Conservation (phyloP, 2,113 vertebrate species). For the Phrynosoma platyrhinos region DNA sequence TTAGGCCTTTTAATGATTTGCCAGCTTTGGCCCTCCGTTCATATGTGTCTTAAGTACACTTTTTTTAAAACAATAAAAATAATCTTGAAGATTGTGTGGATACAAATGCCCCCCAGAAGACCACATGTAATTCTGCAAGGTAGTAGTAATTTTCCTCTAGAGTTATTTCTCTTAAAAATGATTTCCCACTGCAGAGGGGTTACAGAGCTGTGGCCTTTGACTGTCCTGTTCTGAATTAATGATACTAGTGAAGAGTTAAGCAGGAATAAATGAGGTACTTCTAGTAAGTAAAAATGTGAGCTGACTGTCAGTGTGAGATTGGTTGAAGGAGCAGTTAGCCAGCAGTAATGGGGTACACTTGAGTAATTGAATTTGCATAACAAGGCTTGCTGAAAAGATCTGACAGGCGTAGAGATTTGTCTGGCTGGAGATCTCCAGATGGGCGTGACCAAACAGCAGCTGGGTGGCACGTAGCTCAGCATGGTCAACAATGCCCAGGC, state of each 20-base stretch:
- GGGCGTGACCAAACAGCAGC: slow-evolving; percentile 90
- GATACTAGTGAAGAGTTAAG: slow-evolving; percentile 81
- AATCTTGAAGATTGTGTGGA: slow-evolving; percentile 49
- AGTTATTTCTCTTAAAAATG: slow-evolving; percentile 73
- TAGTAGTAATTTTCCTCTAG: slow-evolving; percentile 76
- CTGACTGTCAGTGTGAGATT: slow-evolving; percentile 83
- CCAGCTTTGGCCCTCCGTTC: slow-evolving; percentile 47
- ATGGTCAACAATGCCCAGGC: slow-evolving; percentile 83
- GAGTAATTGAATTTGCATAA: slow-evolving; percentile 98
- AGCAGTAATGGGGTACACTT: slow-evolving; percentile 88
- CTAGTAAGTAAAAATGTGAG: slow-evolving; percentile 78
- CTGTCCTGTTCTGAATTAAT: slow-evolving; percentile 78
- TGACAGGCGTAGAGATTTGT: slow-evolving; percentile 89
- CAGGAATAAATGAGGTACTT: slow-evolving; percentile 87
- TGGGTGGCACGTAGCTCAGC: slow-evolving; percentile 90
- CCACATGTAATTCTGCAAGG: slow-evolving; percentile 74
- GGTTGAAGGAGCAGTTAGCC: slow-evolving; percentile 85
- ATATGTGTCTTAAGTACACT: slow-evolving; percentile 53
- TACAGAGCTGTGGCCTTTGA: slow-evolving; percentile 77
- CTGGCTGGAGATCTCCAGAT: slow-evolving; percentile 88
- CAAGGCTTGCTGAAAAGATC: slow-evolving; percentile 84
- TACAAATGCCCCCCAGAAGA: slow-evolving; percentile 62
- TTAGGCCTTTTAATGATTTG: slow-evolving; percentile 39
- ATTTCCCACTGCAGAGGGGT: slow-evolving; percentile 80
- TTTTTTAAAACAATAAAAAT: slow-evolving; percentile 57